Conservation (phyloP, 1,140 invertebrate species). For the Achatina immaculata region DNA sequence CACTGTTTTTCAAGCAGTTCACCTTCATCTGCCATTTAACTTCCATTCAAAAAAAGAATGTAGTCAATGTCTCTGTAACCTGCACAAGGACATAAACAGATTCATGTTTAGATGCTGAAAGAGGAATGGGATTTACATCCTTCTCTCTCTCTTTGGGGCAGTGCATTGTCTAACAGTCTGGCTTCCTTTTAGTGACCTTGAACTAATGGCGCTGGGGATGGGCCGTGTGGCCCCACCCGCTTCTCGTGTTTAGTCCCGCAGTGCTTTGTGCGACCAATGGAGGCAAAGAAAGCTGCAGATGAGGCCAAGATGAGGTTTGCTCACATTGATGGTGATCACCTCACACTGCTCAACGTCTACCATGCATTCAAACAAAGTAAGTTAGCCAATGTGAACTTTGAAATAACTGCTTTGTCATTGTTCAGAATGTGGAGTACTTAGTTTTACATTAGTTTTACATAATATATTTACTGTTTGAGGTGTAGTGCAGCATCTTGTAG, state of each 20-base stretch:
- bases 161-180: conserved; percentile 56
- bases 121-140: no score
- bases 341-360: conserved; percentile 94
- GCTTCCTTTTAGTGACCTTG: conserved; percentile 65
- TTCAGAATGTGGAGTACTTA: no score
- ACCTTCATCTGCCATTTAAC: no score
- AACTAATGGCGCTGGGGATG: conserved; percentile 69
- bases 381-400: no score
- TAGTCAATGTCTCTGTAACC: no score
- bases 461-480: no score
- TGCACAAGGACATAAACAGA: no score
- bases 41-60: no score
- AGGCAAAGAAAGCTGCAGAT: conserved; percentile 98
- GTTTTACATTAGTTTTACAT: no score
- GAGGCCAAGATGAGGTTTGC: conserved; percentile 99
- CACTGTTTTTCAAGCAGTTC: no score
- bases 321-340: conserved; percentile 99
- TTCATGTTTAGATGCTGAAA: no score
- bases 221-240: conserved; percentile 63
- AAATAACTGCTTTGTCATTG: not conserved
- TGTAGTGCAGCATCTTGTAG: no score
- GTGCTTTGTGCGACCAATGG: conserved; percentile 98
- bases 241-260: conserved; percentile 87
- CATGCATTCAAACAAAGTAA: conserved; percentile 99
- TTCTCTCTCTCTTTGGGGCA: conserved; percentile 5